These are phyloP conservation scores for Prorops nasuta DNA, from an alignment of 1,140 invertebrate genomes.

Conservation along the genomic window DNA sequence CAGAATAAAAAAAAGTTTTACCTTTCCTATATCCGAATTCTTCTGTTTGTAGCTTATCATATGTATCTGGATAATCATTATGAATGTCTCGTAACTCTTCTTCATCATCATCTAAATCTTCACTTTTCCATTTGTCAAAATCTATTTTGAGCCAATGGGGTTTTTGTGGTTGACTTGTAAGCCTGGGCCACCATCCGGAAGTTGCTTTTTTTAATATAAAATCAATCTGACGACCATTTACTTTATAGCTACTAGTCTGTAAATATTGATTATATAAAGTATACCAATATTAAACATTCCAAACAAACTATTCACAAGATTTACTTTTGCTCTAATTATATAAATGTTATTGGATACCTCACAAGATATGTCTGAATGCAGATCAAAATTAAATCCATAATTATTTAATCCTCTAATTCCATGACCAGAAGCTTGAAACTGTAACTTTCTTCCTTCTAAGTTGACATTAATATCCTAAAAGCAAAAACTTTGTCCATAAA, in stretches of 20 bases:
- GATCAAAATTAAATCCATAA: slow-evolving; percentile 73
- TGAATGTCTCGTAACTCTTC: slow-evolving; percentile 66
- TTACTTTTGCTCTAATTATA: neutral
- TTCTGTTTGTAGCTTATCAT: slow-evolving; percentile 73
- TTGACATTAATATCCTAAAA: slow-evolving; percentile 59
- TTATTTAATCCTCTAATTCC: slow-evolving; percentile 68
- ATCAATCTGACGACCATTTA: slow-evolving; percentile 76
- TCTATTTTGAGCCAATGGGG: slow-evolving; percentile 82
- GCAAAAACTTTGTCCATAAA: neutral
- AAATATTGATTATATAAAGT: slow-evolving; percentile 22
- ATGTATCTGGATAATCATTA: slow-evolving; percentile 76
- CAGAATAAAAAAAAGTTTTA: slow-evolving; percentile 32
- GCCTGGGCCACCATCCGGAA: slow-evolving; percentile 77
- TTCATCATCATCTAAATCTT: slow-evolving; percentile 66
- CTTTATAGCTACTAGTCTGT: slow-evolving; percentile 58
- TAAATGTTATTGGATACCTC: slow-evolving; percentile 58
- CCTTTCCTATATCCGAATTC: slow-evolving; percentile 78
- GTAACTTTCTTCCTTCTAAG: slow-evolving; percentile 61
- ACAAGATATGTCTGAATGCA: slow-evolving; percentile 68
- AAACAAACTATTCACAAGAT: slow-evolving; percentile 3
- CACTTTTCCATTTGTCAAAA: slow-evolving; percentile 51
- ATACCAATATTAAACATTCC: neutral
- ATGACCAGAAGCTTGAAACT: slow-evolving; percentile 65
- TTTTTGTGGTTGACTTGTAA: slow-evolving; percentile 76
- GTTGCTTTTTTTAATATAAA: slow-evolving; percentile 71